Evolutionary conservation across 2,888 invertebrate species (phyloP).

Genomic region (Lepidocyrtinus sp.): DNA sequence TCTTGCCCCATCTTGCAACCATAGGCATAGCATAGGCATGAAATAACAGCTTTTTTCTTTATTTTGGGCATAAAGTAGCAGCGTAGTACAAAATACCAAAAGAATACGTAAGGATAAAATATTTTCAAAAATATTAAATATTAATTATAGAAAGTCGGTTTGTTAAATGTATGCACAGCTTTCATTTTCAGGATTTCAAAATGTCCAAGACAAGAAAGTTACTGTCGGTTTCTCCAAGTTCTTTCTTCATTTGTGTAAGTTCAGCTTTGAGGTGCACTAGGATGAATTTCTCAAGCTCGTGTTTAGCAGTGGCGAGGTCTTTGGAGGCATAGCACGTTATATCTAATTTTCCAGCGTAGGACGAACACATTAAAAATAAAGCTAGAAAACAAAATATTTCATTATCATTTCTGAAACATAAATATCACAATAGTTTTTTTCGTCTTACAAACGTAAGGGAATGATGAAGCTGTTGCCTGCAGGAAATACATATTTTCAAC

Average conservation of each 20-base stretch:
- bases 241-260: slow-evolving; percentile 15
- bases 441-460: slow-evolving; percentile 47
- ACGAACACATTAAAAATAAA: slow-evolving; percentile 44
- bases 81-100: too few species aligned
- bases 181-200: background rate
- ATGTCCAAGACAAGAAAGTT: too few species aligned
- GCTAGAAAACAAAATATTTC: too few species aligned
- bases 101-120: too few species aligned
- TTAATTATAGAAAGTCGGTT: background rate
- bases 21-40: too few species aligned
- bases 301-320: slow-evolving; percentile 18
- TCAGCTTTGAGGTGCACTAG: slow-evolving; percentile 36
- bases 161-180: background rate
- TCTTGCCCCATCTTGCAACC: too few species aligned
- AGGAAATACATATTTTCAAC: slow-evolving; percentile 48
- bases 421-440: too few species aligned
- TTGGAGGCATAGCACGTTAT: slow-evolving; percentile 32
- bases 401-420: too few species aligned
- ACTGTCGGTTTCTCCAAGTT: background rate
- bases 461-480: slow-evolving; percentile 43
- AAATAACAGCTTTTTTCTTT: too few species aligned
- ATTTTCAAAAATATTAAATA: background rate
- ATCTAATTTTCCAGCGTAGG: slow-evolving; percentile 41
- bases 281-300: slow-evolving; percentile 32
- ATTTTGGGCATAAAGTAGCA: too few species aligned